Base-by-base conservation (phyloP, 1,140 invertebrate species). In the Macrobrachium rosenbergii region DNA sequence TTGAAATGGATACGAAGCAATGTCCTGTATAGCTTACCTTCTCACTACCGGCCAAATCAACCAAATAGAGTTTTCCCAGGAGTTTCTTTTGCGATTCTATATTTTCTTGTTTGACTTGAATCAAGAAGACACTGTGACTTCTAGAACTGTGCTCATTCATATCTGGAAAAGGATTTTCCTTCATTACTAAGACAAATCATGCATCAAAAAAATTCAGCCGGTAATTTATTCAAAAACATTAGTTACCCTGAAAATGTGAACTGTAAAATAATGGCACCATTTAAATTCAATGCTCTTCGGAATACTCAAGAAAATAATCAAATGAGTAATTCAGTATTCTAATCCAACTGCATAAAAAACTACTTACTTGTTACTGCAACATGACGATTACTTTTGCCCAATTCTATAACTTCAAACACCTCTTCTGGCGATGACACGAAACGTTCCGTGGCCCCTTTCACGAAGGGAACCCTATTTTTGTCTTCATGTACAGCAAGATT, bases 91-190 rank as follows among this genome's bases (percentile, higher is more conserved):
- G 98, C 92, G 99, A 99, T 93, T 99, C 98, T 91, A 99, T 94
- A 93, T 99, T 99, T 93, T 99, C 99, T 93, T 99, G 99, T 93
- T 99, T 99, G 0, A 99, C 98, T 92, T 99, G 99, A 89, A 99
- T 99, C 80, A 99, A 95, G 93, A 99, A 99, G 90, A 99, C 98
- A 91, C 98, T 99, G 94, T 99, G 99, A 91, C 97, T 99, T 93
- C 99, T 95, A 63, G 99, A 99, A 91, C 98, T 99, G 93, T 99
- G 99, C 93, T 99, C 99, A 93, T 99, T 99, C 99, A 99, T 99
- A 93, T 99, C 97, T 98, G 92, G 5, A 67, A 16, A 81, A 78
- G 78, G 0, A 37, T 37, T 37, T 37, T 37, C 28, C 28, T 37
- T 37, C 28, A 37, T 37, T 37, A 37, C 1, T 37, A 37, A 37